A percentile compares a stretch with the other conserved stretches of the same genome.
phyloP scores from a whole-genome alignment of 2,113 vertebrate genomes.

The Neodon shergylaensis region DNA sequence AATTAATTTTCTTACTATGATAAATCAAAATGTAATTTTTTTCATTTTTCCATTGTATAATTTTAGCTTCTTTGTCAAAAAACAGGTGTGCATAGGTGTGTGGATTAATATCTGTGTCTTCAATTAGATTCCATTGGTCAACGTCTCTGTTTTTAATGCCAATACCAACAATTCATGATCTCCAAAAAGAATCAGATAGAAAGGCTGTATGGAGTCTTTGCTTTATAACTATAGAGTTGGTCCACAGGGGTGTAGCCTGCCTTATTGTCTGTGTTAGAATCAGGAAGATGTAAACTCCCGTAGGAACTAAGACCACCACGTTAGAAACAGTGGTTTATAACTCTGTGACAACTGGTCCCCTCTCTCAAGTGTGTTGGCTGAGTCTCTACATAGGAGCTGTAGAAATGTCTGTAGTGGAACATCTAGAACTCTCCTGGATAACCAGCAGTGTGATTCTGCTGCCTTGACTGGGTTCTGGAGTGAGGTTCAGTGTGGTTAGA shows the following conservation, averaged over 20 bases:
- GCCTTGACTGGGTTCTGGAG: neutral
- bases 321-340: constrained; percentile 79
- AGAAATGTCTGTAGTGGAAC: neutral
- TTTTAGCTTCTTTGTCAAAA: too few relatives aligned
- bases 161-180: neutral
- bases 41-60: too few relatives aligned
- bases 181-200: neutral
- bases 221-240: constrained; percentile 84
- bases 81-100: too few relatives aligned
- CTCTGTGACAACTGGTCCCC: neutral
- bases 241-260: constrained; percentile 88
- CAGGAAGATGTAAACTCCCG: constrained; percentile 89
- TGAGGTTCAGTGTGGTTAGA: too few relatives aligned
- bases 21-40: neutral
- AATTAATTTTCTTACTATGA: neutral
- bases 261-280: constrained; percentile 91
- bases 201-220: neutral
- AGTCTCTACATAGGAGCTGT: neutral
- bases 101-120: too few relatives aligned
- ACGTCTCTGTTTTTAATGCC: too few relatives aligned
- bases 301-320: constrained; percentile 89
- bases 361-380: neutral
- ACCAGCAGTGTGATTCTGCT: neutral
- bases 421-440: neutral
- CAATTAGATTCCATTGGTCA: too few relatives aligned